These are phyloP conservation scores for Pachyseris speciosa DNA, from an alignment of 64 coral and sea anemone genomes.

Conservation along the genomic window DNA sequence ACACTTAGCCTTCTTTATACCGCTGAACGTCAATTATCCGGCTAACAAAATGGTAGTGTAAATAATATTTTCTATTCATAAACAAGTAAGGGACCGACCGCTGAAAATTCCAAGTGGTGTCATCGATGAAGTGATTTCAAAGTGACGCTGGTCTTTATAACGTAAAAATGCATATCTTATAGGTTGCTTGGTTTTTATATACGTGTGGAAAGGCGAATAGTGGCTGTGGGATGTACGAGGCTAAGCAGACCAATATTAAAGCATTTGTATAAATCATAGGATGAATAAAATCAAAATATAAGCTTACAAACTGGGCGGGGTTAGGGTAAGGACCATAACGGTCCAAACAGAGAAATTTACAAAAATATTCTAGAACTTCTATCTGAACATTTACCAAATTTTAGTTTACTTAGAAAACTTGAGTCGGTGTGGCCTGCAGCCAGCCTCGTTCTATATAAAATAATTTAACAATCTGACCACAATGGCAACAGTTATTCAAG, in stretches of 20 bases:
- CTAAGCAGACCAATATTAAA: slow-evolving; percentile 20
- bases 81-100: not conserved
- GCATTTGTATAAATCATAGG: slow-evolving; percentile 23
- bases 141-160: not conserved
- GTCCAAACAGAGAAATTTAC: slow-evolving; percentile 37
- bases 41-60: too few relatives aligned
- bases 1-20: not conserved
- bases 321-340: not conserved
- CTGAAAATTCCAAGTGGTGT: not conserved
- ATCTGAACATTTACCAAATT: slow-evolving; percentile 42
- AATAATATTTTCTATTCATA: too few relatives aligned
- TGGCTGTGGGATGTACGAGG: slow-evolving; percentile 9
- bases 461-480: slow-evolving; percentile 35
- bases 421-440: slow-evolving; percentile 31
- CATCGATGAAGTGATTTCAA: not conserved
- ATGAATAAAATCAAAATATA: slow-evolving; percentile 41
- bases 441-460: slow-evolving; percentile 58
- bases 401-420: slow-evolving; percentile 53
- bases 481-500: not conserved
- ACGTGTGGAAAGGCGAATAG: not conserved
- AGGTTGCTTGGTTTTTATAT: not conserved
- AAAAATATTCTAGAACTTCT: slow-evolving; percentile 48
- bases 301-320: slow-evolving; percentile 33
- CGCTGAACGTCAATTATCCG: not conserved
- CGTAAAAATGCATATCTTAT: not conserved